Evolutionary conservation across 2,113 vertebrate genomes (phyloP).

Genomic region (Vombatus ursinus): DNA sequence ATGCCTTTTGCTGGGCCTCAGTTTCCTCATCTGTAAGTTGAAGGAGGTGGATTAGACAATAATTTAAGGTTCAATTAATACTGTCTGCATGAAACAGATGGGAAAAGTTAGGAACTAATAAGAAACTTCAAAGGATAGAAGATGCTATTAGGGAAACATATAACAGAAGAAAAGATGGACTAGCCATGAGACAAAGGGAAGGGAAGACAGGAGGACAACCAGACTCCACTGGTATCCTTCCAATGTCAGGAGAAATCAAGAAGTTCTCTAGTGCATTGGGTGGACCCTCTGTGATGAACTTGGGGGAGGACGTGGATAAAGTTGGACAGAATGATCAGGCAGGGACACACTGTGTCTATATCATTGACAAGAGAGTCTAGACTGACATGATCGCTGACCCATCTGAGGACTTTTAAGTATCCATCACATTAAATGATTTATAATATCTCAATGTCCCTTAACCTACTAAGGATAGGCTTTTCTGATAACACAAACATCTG

Average conservation of each 20-base stretch:
- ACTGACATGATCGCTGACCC: neutral
- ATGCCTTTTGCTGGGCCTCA: neutral
- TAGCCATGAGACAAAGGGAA: neutral
- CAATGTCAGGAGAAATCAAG: neutral
- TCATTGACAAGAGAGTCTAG: neutral
- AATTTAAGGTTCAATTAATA: neutral
- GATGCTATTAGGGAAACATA: neutral
- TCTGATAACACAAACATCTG: conserved; percentile 40
- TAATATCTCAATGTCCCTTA: conserved; percentile 33
- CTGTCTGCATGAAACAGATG: neutral
- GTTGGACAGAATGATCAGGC: neutral
- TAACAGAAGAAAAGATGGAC: neutral
- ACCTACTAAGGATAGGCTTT: neutral
- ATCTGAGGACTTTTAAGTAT: neutral
- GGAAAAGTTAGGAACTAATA: neutral
- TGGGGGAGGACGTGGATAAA: neutral
- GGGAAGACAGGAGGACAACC: neutral
- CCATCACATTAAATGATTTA: neutral
- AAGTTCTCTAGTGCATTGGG: neutral
- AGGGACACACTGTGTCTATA: neutral
- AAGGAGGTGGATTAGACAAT: neutral
- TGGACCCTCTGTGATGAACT: neutral
- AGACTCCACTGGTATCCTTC: neutral
- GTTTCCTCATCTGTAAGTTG: neutral
- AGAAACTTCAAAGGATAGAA: neutral